phyloP scores from a whole-genome alignment of 2,113 vertebrate species.

The Pelodiscus sinensis region DNA sequence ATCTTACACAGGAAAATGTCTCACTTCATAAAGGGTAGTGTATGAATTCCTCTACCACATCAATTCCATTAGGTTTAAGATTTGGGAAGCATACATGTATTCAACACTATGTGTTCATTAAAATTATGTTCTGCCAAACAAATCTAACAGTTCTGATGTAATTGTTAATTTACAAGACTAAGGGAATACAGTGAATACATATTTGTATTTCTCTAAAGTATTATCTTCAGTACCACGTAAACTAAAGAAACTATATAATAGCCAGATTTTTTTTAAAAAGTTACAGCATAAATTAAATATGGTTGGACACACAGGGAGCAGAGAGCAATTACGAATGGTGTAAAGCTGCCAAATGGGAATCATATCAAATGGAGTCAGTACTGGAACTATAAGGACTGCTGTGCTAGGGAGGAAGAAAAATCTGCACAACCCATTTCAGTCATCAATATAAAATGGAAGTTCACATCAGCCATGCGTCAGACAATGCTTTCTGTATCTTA shows the following conservation, averaged over 20 bases:
- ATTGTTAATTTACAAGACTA: not conserved
- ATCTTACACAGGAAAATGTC: not conserved
- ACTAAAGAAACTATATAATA: not conserved
- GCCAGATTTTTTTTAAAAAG: not conserved
- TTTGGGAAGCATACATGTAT: conserved; percentile 22
- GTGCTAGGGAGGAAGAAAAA: not conserved
- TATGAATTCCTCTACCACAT: not conserved
- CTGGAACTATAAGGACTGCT: not conserved
- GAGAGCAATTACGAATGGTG: conserved; percentile 11
- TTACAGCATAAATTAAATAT: not conserved
- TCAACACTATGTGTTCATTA: not conserved
- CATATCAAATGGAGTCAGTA: not conserved
- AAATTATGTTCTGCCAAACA: conserved; percentile 23
- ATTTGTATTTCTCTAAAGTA: not conserved
- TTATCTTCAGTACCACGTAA: not conserved
- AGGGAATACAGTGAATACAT: not conserved
- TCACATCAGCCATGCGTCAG: not conserved
- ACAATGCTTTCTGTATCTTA: not conserved
- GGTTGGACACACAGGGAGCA: conserved; percentile 31
- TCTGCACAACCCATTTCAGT: conserved; percentile 4
- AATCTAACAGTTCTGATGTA: not conserved
- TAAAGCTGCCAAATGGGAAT: conserved; percentile 36
- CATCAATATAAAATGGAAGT: not conserved
- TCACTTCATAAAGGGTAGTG: not conserved
- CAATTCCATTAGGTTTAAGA: not conserved